These are phyloP conservation scores for Operophtera brumata DNA, from an alignment of 2,888 invertebrate species.

Conservation along the genomic window DNA sequence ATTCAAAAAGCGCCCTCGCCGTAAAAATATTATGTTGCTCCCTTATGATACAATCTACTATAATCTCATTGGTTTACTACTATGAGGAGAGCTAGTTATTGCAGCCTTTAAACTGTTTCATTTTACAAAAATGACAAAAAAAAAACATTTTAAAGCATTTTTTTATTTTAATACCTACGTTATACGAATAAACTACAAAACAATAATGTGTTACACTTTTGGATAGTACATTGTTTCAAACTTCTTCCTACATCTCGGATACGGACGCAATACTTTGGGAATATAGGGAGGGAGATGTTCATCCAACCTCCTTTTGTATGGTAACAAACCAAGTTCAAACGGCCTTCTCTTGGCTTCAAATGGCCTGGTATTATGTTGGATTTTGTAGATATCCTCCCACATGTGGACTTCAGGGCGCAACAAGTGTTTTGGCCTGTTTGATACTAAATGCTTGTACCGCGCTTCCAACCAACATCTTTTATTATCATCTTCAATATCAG, in stretches of 20 bases:
- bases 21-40: too few species aligned
- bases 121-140: too few species aligned
- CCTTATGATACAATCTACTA: too few species aligned
- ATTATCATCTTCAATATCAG: conserved; percentile 85
- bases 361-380: conserved; percentile 84
- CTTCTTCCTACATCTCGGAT: conserved; percentile 82
- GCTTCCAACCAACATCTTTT: conserved; percentile 85
- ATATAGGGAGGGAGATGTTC: conserved; percentile 85
- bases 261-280: conserved; percentile 83
- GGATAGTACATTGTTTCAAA: conserved; percentile 87
- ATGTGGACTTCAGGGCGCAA: conserved; percentile 85
- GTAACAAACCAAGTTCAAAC: conserved; percentile 84
- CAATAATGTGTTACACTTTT: conserved; percentile 48
- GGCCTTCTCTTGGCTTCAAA: conserved; percentile 85
- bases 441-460: conserved; percentile 84
- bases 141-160: too few species aligned
- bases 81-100: too few species aligned
- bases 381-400: conserved; percentile 93
- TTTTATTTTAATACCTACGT: not conserved
- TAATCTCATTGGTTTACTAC: too few species aligned
- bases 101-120: too few species aligned
- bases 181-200: conserved; percentile 21
- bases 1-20: too few species aligned
- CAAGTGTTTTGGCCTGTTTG: conserved; percentile 84
- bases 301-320: conserved; percentile 83